Percentiles rank a stretch among this genome's conserved stretches.
phyloP scores from a whole-genome alignment of 2,113 vertebrate species.

The Gallinago undulata region DNA sequence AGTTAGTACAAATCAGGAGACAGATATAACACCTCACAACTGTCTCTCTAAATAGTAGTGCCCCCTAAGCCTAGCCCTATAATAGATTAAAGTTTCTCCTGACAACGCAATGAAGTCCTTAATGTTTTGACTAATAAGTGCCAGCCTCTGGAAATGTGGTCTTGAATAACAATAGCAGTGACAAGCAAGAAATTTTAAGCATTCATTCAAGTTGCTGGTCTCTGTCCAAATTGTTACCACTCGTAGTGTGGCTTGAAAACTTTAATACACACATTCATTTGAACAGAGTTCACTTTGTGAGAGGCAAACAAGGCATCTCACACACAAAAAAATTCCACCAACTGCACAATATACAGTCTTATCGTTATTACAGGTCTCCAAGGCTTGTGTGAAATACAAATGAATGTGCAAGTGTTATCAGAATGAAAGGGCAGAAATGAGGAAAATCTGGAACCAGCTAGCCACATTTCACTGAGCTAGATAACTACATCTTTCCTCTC shows the following conservation, averaged over 20 bases:
- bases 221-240: not conserved
- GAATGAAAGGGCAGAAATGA: not conserved
- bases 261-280: not conserved
- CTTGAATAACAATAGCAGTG: not conserved
- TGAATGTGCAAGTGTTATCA: not conserved
- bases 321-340: not conserved
- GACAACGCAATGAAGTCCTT: not conserved
- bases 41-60: not conserved
- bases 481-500: slow-evolving; percentile 35
- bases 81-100: not conserved
- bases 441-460: not conserved
- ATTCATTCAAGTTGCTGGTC: not conserved
- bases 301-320: slow-evolving; percentile 18
- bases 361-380: slow-evolving; percentile 4
- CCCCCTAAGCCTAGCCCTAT: not conserved
- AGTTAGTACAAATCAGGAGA: not conserved
- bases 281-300: slow-evolving; percentile 19
- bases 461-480: slow-evolving; percentile 15
- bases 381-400: not conserved
- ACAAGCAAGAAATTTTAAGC: slow-evolving; percentile 24
- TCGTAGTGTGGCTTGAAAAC: not conserved
- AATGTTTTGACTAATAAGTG: slow-evolving; percentile 13
- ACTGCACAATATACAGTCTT: not conserved
- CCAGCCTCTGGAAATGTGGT: not conserved
- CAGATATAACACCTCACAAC: not conserved